Evolutionary conservation across 2,113 vertebrate species (phyloP), one percentile per base, ranked within the genome.

Genomic region (Phalacrocorax aristotelis): DNA sequence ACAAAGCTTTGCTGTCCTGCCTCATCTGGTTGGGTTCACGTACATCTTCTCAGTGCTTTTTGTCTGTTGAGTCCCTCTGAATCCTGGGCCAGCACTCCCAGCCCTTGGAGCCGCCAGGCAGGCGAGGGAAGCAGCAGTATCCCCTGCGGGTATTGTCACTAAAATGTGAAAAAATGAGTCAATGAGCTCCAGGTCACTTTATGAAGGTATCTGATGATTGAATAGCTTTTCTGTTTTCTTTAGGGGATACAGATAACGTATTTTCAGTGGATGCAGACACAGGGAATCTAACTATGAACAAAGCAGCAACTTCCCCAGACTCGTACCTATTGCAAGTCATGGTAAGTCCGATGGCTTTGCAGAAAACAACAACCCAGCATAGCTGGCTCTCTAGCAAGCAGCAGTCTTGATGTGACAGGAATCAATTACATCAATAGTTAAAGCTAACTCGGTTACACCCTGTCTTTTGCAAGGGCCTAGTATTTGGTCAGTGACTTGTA

Each of bases 241-340:
- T 89, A 99, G 99, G 99, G 90, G 97, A 99, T 10, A 91, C 96
- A 46, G 97, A 98, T 2, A 80, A 96, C 6, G 95, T 98, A 38
- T 99, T 99, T 97, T 97, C 97, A 78, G 97, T 99, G 36, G 93
- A 98, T 57, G 96, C 95, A 44, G 96, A 95, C 32, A 98, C 98
- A 2, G 99, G 99, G 44, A 99, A 99, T 84, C 98, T 99, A 91
- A 98, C 98, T 14, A 99, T 99, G 99, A 94, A 97, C 11, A 98
- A 98, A 94, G 89, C 90, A 68, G 98, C 97, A 18, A 98, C 98
- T 55, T 97, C 98, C 6, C 40, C 97, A 23, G 98, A 97, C 6
- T 95, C 97, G 0, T 97, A 98, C 84, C 85, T 96, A 1, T 89
- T 99, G 75, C 98, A 98, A 23, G 95, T 99, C 65, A 97, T 99